A percentile compares a stretch with the other conserved stretches of the same genome.
Evolutionary conservation across 2,888 invertebrate species (phyloP).

Genomic region (Troilus luridus): DNA sequence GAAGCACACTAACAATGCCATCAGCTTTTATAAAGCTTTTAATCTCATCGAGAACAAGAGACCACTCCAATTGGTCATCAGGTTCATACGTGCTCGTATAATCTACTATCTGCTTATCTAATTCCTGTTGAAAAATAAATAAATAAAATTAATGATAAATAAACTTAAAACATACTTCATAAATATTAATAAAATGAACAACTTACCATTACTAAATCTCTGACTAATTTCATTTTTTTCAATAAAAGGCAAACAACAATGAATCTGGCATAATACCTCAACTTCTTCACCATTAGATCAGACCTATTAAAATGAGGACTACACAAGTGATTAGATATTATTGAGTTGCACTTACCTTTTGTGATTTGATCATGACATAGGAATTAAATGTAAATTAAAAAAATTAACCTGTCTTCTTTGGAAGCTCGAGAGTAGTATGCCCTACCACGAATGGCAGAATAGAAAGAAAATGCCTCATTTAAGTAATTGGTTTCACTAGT

Average conservation of each 20-base stretch:
- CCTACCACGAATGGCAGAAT: conserved; percentile 93
- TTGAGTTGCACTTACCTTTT: conserved; percentile 23
- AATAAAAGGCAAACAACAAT: conserved; percentile 95
- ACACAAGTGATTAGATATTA: conserved; percentile 50
- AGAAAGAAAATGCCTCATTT: conserved; percentile 96
- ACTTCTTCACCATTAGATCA: conserved; percentile 96
- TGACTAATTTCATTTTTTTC: conserved; percentile 92
- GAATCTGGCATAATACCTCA: conserved; percentile 94
- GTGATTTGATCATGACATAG: neutral
- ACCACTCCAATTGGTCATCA: conserved; percentile 98
- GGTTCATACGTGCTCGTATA: conserved; percentile 96
- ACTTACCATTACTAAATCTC: conserved; percentile 83
- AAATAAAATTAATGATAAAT: conserved; percentile 5
- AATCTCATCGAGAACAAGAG: conserved; percentile 92
- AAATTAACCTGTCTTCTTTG: conserved; percentile 85
- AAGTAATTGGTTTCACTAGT: conserved; percentile 97
- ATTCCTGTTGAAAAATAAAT: conserved; percentile 73
- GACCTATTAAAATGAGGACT: conserved; percentile 71
- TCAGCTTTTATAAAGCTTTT: conserved; percentile 95
- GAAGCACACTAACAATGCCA: conserved; percentile 88
- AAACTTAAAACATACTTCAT: neutral
- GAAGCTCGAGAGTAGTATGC: conserved; percentile 94
- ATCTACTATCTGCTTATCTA: conserved; percentile 94
- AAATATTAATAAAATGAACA: conserved; percentile 66
- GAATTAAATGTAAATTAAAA: neutral